phyloP scores from a whole-genome alignment of 2,113 vertebrate genomes.

The Oryzias woworae region DNA sequence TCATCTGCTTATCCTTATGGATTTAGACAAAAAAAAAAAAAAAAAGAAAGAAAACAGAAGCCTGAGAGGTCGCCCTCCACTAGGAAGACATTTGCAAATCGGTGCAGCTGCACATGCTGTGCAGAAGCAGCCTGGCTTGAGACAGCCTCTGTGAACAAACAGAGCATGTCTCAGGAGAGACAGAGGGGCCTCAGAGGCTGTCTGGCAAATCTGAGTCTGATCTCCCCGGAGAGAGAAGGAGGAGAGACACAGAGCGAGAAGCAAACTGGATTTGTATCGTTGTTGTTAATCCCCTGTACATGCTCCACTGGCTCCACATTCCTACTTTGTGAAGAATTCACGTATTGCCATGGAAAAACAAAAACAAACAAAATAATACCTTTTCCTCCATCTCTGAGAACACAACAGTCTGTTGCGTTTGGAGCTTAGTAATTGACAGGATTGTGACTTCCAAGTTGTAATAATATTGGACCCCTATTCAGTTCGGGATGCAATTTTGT shows the following conservation, averaged over 20 bases:
- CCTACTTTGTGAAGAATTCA: slow-evolving; percentile 37
- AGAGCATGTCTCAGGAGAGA: slow-evolving; percentile 56
- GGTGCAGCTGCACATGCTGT: slow-evolving; percentile 46
- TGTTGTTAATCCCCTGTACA: slow-evolving; percentile 72
- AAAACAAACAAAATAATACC: slow-evolving; percentile 26
- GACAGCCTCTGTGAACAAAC: slow-evolving; percentile 48
- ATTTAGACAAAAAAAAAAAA: background rate
- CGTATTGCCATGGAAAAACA: slow-evolving; percentile 34
- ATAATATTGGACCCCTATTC: slow-evolving; percentile 15
- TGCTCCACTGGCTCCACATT: slow-evolving; percentile 48
- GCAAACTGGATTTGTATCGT: slow-evolving; percentile 70
- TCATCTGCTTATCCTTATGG: too few relatives aligned
- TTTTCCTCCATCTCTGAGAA: slow-evolving; percentile 31
- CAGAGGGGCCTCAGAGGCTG: slow-evolving; percentile 58
- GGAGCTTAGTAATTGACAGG: slow-evolving; percentile 20
- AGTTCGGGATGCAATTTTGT: slow-evolving; percentile 18
- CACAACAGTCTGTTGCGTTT: background rate
- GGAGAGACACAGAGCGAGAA: slow-evolving; percentile 13
- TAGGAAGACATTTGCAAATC: slow-evolving; percentile 39
- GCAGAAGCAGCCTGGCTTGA: slow-evolving; percentile 40
- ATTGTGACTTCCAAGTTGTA: slow-evolving; percentile 20
- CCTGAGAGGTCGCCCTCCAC: slow-evolving; percentile 10
- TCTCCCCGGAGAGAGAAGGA: slow-evolving; percentile 56
- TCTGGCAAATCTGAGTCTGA: slow-evolving; percentile 65
- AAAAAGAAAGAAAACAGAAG: slow-evolving; percentile 1